Conservation (phyloP, 2,113 vertebrate species). For the Egretta garzetta region DNA sequence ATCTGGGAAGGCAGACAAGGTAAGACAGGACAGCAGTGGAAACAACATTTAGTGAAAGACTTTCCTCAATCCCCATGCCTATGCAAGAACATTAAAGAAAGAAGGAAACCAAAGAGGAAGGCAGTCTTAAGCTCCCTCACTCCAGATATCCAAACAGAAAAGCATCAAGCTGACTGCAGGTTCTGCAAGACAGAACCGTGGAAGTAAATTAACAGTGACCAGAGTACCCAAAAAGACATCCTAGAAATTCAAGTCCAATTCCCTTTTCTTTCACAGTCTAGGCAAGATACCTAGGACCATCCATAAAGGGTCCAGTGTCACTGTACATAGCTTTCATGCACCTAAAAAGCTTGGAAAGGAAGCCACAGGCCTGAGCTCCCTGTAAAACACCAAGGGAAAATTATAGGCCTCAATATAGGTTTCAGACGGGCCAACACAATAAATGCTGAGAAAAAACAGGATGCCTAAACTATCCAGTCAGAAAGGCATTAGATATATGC, state of each 20-base stretch:
- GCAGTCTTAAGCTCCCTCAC: background rate
- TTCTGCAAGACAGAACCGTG: background rate
- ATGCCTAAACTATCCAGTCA: background rate
- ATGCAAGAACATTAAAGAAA: background rate
- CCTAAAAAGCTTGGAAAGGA: background rate
- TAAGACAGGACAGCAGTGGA: background rate
- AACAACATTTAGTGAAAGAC: background rate
- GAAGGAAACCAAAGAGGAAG: background rate
- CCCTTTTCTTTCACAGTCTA: background rate
- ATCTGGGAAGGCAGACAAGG: constrained; percentile 74
- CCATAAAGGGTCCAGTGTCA: background rate
- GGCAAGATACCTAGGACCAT: background rate
- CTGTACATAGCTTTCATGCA: background rate
- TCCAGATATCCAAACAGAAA: background rate
- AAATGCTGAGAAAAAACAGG: background rate
- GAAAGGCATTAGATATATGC: background rate
- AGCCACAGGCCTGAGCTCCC: background rate
- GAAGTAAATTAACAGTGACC: background rate
- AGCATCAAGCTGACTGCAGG: background rate
- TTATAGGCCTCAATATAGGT: background rate
- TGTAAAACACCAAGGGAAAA: background rate
- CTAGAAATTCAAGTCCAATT: background rate
- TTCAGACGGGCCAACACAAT: background rate
- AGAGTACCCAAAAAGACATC: background rate
- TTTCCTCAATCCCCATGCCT: background rate